Conservation (phyloP, 2,888 invertebrate species). For the Antheraea yamamai region DNA sequence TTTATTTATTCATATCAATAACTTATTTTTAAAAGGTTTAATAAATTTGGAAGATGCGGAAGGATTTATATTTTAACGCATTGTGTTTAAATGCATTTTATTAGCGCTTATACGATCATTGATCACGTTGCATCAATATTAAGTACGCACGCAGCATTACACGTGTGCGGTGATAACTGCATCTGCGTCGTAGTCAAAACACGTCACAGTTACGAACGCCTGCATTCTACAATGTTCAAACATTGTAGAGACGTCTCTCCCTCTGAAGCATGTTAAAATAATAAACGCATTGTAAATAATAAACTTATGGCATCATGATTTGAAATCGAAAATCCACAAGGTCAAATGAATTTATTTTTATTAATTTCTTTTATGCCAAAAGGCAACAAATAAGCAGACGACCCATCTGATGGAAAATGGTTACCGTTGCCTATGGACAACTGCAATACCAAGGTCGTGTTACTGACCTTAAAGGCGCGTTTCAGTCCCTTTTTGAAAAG, state of each 20-base stretch:
- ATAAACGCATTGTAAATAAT: background rate
- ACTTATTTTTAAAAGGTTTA: background rate
- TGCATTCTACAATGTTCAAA: constrained; percentile 30
- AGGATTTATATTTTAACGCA: background rate
- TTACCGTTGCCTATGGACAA: too few relatives aligned
- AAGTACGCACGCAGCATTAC: constrained; percentile 52
- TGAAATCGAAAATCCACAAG: too few relatives aligned
- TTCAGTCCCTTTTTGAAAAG: too few relatives aligned
- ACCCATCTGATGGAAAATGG: too few relatives aligned
- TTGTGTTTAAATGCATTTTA: constrained; percentile 39
- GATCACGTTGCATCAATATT: constrained; percentile 58
- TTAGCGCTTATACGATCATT: constrained; percentile 45
- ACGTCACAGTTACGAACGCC: constrained; percentile 37
- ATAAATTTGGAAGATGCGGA: background rate
- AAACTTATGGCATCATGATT: too few relatives aligned
- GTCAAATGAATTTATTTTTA: too few relatives aligned
- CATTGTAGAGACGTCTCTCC: background rate
- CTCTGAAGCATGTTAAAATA: background rate
- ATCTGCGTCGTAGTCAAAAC: constrained; percentile 52
- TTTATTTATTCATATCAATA: background rate
- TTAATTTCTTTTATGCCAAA: too few relatives aligned
- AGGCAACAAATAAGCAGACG: too few relatives aligned
- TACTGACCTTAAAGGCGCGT: too few relatives aligned
- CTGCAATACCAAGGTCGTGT: too few relatives aligned
- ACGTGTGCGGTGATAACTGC: constrained; percentile 59